phyloP scores from a whole-genome alignment of 2,797 vertebrate genomes.

The Pangasius sanitwongsei region DNA sequence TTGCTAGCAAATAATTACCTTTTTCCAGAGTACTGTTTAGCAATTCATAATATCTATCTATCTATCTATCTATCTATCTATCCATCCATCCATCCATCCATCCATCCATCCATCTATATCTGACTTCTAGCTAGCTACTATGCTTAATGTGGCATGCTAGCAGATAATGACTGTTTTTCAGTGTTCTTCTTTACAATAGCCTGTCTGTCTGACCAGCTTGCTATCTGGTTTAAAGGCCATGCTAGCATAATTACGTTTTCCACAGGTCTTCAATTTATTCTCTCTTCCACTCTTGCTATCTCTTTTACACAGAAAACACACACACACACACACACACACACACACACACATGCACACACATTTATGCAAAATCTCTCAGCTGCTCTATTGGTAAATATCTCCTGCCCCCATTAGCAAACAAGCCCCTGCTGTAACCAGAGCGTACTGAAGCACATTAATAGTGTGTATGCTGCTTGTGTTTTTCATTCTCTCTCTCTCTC shows the following conservation, averaged over 20 bases:
- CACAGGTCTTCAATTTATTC: neutral
- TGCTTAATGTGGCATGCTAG: too few relatives aligned
- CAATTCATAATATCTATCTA: neutral
- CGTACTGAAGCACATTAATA: neutral
- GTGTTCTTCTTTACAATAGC: neutral
- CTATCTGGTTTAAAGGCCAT: neutral
- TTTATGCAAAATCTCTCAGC: slow-evolving; percentile 2
- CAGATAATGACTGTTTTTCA: too few relatives aligned
- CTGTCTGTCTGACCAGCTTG: neutral
- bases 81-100: neutral
- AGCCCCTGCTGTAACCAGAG: slow-evolving; percentile 8
- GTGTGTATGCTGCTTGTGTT: slow-evolving; percentile 2
- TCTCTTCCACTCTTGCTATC: neutral
- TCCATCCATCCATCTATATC: too few relatives aligned
- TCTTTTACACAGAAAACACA: neutral
- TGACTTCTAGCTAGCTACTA: too few relatives aligned
- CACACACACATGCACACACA: slow-evolving; percentile 8
- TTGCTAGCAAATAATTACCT: neutral
- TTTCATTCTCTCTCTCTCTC: neutral
- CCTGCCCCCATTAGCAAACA: slow-evolving; percentile 15
- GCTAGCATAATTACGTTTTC: neutral
- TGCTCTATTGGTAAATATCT: slow-evolving; percentile 30
- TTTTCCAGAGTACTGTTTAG: neutral
- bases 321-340: slow-evolving; percentile 9
- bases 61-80: neutral